Percentiles rank a stretch among this genome's conserved stretches.
Evolutionary conservation across 2,888 invertebrate species (phyloP).

Genomic region (Drosophila villosipedis): DNA sequence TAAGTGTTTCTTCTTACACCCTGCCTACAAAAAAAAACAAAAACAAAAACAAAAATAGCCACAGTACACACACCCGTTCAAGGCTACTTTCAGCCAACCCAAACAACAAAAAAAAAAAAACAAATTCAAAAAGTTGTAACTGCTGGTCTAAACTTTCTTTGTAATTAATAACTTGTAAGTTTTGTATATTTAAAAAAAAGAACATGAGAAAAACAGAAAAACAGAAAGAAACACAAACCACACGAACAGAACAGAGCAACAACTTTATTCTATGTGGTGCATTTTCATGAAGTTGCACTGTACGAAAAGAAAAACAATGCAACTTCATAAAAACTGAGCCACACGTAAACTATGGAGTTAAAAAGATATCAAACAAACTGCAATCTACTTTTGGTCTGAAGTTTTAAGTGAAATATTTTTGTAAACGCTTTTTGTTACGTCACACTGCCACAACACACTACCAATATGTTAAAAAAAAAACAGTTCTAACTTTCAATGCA

Average conservation of each 20-base stretch:
- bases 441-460: constrained; percentile 68
- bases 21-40: constrained; percentile 27
- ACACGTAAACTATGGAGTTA: constrained; percentile 19
- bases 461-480: constrained; percentile 32
- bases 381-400: constrained; percentile 56
- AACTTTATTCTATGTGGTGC: constrained; percentile 10
- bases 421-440: constrained; percentile 58
- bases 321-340: constrained; percentile 12
- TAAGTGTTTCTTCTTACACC: constrained; percentile 63
- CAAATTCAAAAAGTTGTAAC: constrained; percentile 20
- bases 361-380: constrained; percentile 3
- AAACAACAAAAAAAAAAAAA: background rate
- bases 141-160: constrained; percentile 64
- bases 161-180: constrained; percentile 74
- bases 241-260: constrained; percentile 13
- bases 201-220: constrained; percentile 5
- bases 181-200: constrained; percentile 47
- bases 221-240: constrained; percentile 18
- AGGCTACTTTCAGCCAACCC: background rate
- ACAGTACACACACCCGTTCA: constrained; percentile 24
- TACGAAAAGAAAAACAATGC: constrained; percentile 5
- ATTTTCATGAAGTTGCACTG: constrained; percentile 27
- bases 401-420: constrained; percentile 49
- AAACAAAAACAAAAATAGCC: constrained; percentile 17
- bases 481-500: constrained; percentile 64